A percentile compares a stretch with the other conserved stretches of the same genome.
Evolutionary conservation across 2,797 vertebrate species (phyloP).

Genomic region (Amblyraja radiata): DNA sequence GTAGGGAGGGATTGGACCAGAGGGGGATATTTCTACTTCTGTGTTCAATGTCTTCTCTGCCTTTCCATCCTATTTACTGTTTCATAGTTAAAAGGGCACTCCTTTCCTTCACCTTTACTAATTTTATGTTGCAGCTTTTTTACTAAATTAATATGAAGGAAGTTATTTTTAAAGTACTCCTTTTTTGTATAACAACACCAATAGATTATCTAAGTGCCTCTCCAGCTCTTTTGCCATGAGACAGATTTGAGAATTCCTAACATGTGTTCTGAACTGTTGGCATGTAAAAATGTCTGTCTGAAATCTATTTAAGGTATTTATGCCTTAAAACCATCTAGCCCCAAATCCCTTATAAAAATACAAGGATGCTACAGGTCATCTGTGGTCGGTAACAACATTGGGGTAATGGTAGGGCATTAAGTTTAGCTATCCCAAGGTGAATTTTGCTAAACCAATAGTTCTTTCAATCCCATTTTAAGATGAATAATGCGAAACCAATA

Average conservation of each 20-base stretch:
- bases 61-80: constrained; percentile 10
- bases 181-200: background rate
- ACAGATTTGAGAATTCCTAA: background rate
- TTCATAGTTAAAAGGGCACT: constrained; percentile 11
- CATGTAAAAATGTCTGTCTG: no score
- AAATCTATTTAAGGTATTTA: no score
- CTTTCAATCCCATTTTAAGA: background rate
- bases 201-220: background rate
- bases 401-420: background rate
- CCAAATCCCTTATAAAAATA: background rate
- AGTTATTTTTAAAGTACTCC: background rate
- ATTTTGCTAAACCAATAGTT: background rate
- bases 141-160: background rate
- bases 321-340: background rate
- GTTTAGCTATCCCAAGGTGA: background rate
- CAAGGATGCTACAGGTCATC: background rate
- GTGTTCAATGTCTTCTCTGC: constrained; percentile 16
- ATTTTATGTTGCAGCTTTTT: background rate
- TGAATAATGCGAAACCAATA: background rate
- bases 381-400: background rate
- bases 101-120: background rate
- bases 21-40: background rate
- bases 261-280: background rate
- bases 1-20: no score
- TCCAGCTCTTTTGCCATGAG: background rate